Evolutionary conservation across 2,113 vertebrate genomes (phyloP), one percentile per base, ranked within the genome.

Genomic region (Marcusenius ussheri): DNA sequence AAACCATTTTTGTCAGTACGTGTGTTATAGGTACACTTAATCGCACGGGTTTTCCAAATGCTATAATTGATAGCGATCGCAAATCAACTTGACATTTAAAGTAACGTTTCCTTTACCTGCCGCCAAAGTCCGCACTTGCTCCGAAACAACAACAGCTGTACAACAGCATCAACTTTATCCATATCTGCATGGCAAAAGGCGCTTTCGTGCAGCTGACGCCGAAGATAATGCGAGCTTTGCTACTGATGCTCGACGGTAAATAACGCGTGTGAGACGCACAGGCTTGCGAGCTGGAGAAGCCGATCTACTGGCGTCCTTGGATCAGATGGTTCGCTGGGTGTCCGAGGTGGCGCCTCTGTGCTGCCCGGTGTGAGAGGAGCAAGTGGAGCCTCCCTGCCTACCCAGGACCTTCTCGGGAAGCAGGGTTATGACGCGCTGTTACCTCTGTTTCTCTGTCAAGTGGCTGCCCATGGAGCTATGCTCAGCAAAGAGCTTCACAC

Each of bases 51-150:
- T 83, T 83, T 45, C 17, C 15, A n/a, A 47, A 31, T 27, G 21
- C 6, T 24, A n/a, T 47, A 46, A 46, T 46, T 5, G 24, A 85
- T 42, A 21, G 56, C 56, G 56, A 80, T 27, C 9, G 24, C 42
- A 31, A 70, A 31, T 13, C 27, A 70, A 27, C 62, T 47, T 27
- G 27, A 13, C n/a, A 13, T 70, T 70, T 31, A 70, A 31, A 31
- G 62, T 70, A 27, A 31, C 39, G 46, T 2, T 62, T 17, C 45
- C 27, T 95, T 96, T 95, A 99, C 98, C 98, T 97, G 91, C 96
- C 96, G 92, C 98, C 97, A 94, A 97, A 98, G 85, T 97, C 97
- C 1, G 95, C 96, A 47, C 95, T 94, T 56, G 95, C 95, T 89
- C 92, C 95, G 80, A 96, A 92, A 92, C 27, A 70, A 13, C 93